These are phyloP conservation scores for Drosophila takahashii DNA, from an alignment of 1,140 invertebrate species.

Conservation along the genomic window DNA sequence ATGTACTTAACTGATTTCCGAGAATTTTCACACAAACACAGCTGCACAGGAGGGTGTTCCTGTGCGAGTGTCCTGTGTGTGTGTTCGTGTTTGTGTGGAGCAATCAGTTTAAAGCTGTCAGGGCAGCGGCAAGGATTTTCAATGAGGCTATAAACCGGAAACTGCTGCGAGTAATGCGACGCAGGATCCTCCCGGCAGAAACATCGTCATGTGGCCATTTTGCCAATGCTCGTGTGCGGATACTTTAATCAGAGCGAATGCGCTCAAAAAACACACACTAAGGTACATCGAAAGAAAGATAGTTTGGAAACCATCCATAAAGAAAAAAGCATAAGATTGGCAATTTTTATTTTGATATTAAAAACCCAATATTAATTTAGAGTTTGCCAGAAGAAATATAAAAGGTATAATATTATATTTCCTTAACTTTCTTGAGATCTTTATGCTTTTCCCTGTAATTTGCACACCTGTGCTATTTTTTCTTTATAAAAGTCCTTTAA, in stretches of 20 bases:
- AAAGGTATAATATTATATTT: neutral
- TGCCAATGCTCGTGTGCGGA: slow-evolving; percentile 19
- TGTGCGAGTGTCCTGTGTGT: slow-evolving; percentile 1
- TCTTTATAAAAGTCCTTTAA: neutral
- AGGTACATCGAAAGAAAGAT: slow-evolving; percentile 17
- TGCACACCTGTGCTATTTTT: neutral
- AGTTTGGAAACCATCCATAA: slow-evolving; percentile 1
- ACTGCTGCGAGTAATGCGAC: slow-evolving; percentile 54
- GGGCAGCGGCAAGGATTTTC: slow-evolving; percentile 59
- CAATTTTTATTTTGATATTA: neutral
- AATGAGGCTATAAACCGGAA: slow-evolving; percentile 68
- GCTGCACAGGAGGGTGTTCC: slow-evolving; percentile 15
- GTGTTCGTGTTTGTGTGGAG: slow-evolving; percentile 30
- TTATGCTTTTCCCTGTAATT: neutral
- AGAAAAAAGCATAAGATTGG: neutral
- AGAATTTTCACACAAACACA: slow-evolving; percentile 55
- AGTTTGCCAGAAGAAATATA: neutral
- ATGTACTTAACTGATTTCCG: slow-evolving; percentile 78
- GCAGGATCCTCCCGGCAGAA: slow-evolving; percentile 37
- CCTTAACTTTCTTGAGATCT: neutral
- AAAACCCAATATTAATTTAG: neutral
- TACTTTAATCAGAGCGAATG: slow-evolving; percentile 66
- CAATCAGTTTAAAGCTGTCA: slow-evolving; percentile 82
- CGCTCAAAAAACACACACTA: slow-evolving; percentile 14
- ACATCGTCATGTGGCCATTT: slow-evolving; percentile 29